phyloP scores from a whole-genome alignment of 1,140 invertebrate genomes.

The Trissolcus basalis region DNA sequence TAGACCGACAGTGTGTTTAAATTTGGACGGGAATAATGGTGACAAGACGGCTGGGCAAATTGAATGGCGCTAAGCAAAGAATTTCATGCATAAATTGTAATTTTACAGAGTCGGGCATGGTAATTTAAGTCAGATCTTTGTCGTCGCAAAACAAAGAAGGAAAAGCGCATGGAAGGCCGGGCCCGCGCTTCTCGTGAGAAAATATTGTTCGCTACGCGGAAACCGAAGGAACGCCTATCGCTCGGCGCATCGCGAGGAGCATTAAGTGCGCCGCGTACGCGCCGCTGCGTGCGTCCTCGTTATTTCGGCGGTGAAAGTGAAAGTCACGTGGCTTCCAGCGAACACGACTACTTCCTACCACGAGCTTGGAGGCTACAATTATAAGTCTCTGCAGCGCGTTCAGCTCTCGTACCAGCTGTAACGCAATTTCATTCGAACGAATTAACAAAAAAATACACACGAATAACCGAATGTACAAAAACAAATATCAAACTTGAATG shows the following conservation, averaged over 20 bases:
- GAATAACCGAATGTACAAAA: no score
- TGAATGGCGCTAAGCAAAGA: no score
- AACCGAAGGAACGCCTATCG: constrained; percentile 49
- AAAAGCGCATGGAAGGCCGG: not conserved
- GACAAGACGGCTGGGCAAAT: no score
- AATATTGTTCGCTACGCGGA: constrained; percentile 44
- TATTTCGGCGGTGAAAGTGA: constrained; percentile 57
- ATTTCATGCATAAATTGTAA: constrained; percentile 1
- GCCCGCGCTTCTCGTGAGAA: constrained; percentile 41
- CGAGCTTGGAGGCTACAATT: constrained; percentile 42
- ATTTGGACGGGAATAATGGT: no score
- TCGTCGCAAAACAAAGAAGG: constrained; percentile 8
- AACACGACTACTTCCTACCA: constrained; percentile 52
- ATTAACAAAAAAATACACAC: no score
- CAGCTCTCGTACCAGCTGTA: not conserved
- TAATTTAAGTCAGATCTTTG: constrained; percentile 3
- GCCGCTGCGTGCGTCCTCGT: constrained; percentile 55
- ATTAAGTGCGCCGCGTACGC: constrained; percentile 52
- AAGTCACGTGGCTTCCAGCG: constrained; percentile 53
- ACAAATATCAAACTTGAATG: no score
- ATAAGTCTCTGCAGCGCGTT: constrained; percentile 25
- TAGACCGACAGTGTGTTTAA: no score
- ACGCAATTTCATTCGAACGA: not conserved
- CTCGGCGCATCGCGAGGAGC: constrained; percentile 36
- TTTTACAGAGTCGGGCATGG: not conserved